These are phyloP conservation scores for Drosophila prosaltans DNA, from an alignment of 1,140 invertebrate genomes.

Conservation along the genomic window DNA sequence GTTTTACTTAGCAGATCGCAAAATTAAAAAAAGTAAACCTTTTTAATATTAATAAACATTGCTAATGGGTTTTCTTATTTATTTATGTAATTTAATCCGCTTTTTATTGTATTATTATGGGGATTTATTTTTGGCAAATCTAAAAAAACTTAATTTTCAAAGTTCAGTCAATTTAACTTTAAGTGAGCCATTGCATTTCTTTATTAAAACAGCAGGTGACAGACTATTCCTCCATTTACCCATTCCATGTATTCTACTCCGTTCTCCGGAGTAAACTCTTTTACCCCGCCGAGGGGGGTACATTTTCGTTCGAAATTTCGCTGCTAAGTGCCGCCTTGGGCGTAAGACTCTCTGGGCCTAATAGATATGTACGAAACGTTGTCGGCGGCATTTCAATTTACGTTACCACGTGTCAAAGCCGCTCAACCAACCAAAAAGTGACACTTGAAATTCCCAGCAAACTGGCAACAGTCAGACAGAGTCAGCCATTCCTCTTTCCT, in stretches of 20 bases:
- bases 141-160: background rate
- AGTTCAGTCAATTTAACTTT: background rate
- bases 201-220: conserved; percentile 39
- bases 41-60: too few species aligned
- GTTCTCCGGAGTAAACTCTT: background rate
- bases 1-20: too few species aligned
- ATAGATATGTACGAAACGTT: conserved; percentile 70
- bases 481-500: background rate
- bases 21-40: too few species aligned
- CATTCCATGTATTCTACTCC: background rate
- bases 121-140: too few species aligned
- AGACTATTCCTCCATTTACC: background rate
- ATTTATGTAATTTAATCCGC: too few species aligned
- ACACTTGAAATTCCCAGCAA: conserved; percentile 57
- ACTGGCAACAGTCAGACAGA: background rate
- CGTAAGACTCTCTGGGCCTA: conserved; percentile 30
- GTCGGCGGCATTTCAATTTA: conserved; percentile 77
- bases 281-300: conserved; percentile 14
- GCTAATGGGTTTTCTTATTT: too few species aligned
- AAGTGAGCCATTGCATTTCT: conserved; percentile 33
- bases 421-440: conserved; percentile 71
- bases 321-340: conserved; percentile 55
- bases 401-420: conserved; percentile 74
- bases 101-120: too few species aligned
- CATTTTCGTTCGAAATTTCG: conserved; percentile 32